Percentiles rank a stretch among this genome's conserved stretches.
These are phyloP conservation scores for Parasteatoda tepidariorum DNA, from an alignment of 1,140 invertebrate species.

Conservation along the genomic window DNA sequence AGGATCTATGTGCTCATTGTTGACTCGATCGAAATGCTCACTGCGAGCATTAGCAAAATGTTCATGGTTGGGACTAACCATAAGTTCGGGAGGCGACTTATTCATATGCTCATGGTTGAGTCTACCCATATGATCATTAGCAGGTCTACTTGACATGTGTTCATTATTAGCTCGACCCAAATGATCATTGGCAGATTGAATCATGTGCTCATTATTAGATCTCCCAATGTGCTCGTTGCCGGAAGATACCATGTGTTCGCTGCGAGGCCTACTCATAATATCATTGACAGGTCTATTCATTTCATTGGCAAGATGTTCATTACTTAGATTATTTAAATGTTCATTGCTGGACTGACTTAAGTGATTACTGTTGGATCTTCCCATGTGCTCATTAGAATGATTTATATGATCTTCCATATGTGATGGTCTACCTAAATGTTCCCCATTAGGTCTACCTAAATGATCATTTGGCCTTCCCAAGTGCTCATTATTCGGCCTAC, in stretches of 20 bases:
- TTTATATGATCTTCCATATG: conserved; percentile 42
- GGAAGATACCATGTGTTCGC: conserved; percentile 18
- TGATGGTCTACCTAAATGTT: conserved; percentile 18
- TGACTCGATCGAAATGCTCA: conserved; percentile 50
- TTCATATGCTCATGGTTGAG: conserved; percentile 36
- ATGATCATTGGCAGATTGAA: conserved; percentile 8
- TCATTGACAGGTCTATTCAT: conserved; percentile 39
- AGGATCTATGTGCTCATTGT: conserved; percentile 36
- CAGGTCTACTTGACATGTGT: conserved; percentile 21
- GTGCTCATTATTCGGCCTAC: conserved; percentile 27
- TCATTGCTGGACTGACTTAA: conserved; percentile 15
- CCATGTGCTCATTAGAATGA: conserved; percentile 30
- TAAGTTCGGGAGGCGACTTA: conserved; percentile 18
- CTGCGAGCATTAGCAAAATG: conserved; percentile 32
- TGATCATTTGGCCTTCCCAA: conserved; percentile 30
- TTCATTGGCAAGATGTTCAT: conserved; percentile 40
- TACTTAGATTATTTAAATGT: conserved; percentile 47
- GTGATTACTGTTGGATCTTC: conserved; percentile 21
- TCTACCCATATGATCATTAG: conserved; percentile 32
- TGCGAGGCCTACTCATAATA: conserved; percentile 10
- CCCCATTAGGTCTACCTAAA: conserved; percentile 11
- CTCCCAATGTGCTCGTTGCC: conserved; percentile 3
- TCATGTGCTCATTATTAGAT: conserved; percentile 6
- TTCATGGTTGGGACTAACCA: conserved; percentile 51
- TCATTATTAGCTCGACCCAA: conserved; percentile 45